These are phyloP conservation scores for Pterocles orientalis DNA, from an alignment of 2,113 vertebrate genomes.

Conservation along the genomic window DNA sequence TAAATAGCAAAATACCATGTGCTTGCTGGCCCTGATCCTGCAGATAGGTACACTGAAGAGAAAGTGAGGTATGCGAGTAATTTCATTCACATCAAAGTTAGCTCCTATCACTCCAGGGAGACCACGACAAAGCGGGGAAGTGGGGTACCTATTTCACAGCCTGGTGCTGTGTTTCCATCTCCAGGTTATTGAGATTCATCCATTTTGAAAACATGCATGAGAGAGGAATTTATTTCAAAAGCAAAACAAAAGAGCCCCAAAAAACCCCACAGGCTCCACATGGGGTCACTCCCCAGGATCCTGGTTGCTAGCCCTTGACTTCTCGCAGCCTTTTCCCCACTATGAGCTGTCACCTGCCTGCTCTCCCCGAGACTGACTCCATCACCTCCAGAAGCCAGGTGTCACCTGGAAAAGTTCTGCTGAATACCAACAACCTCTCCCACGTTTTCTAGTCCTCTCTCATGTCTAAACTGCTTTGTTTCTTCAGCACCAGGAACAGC, in stretches of 20 bases:
- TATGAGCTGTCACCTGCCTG: fast-evolving
- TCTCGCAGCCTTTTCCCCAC: neutral
- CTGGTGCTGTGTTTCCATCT: neutral
- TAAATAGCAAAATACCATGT: neutral
- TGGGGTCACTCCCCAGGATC: too few species aligned
- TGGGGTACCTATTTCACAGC: neutral
- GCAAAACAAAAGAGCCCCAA: neutral
- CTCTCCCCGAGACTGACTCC: neutral
- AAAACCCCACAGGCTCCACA: neutral
- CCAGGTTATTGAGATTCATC: neutral
- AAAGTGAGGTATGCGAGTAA: neutral
- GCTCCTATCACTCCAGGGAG: neutral
- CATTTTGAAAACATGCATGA: neutral
- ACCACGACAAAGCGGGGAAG: neutral
- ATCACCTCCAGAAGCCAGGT: neutral
- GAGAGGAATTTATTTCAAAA: neutral
- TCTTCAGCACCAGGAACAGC: neutral
- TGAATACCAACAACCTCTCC: neutral
- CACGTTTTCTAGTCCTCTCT: neutral
- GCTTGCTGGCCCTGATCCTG: neutral
- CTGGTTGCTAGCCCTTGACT: neutral
- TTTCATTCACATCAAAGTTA: neutral
- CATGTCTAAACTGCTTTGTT: neutral
- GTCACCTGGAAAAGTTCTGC: neutral
- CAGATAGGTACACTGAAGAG: neutral